Evolutionary conservation across 2,797 vertebrate genomes (phyloP).

Genomic region (Epinephelus awoara): DNA sequence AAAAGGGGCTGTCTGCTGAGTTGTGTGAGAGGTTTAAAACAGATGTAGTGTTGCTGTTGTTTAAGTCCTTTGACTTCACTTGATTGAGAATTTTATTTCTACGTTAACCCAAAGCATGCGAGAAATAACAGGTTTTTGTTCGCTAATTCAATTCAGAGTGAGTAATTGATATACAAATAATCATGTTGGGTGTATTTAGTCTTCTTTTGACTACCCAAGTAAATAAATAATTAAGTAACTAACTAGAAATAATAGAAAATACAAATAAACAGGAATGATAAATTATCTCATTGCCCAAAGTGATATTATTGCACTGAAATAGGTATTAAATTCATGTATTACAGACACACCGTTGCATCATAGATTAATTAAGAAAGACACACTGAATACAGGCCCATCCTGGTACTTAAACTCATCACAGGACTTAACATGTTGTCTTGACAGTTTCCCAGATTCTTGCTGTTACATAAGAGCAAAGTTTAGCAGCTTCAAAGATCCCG

Average conservation of each 20-base stretch:
- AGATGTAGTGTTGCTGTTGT: too few species aligned
- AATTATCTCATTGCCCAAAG: background rate
- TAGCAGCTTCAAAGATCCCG: slow-evolving; percentile 39
- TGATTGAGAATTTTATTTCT: too few species aligned
- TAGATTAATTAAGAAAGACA: background rate
- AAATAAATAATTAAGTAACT: too few species aligned
- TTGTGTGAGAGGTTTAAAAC: too few species aligned
- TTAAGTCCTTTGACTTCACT: too few species aligned
- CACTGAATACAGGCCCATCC: background rate
- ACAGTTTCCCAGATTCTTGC: slow-evolving; percentile 13
- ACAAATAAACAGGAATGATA: background rate
- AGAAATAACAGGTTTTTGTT: too few species aligned
- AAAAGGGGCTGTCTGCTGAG: too few species aligned
- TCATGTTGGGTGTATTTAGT: too few species aligned
- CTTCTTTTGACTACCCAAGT: too few species aligned
- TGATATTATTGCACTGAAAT: background rate
- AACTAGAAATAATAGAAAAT: background rate
- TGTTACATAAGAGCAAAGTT: slow-evolving; percentile 28
- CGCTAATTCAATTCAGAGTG: too few species aligned
- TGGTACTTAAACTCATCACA: slow-evolving; percentile 11
- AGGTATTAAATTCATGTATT: background rate
- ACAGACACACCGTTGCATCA: background rate
- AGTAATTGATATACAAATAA: too few species aligned
- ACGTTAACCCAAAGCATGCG: too few species aligned
- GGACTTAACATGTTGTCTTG: slow-evolving; percentile 17